Evolutionary conservation across 2,797 vertebrate species (phyloP), one percentile per base, ranked within the genome.

Genomic region (Decapterus maruadsi): DNA sequence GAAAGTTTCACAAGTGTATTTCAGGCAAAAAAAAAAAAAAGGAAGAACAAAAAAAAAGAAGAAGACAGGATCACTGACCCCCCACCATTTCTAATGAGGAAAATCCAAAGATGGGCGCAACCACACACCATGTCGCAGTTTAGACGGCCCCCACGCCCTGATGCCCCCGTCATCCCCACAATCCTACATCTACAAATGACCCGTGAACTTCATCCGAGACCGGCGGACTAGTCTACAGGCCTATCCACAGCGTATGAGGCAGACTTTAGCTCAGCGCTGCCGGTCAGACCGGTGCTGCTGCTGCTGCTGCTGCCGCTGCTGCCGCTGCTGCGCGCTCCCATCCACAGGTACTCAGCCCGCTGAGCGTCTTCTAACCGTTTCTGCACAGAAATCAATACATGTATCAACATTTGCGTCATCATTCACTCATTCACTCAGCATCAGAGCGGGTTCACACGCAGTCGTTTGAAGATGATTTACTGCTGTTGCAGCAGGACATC

Each of bases 281-380:
- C 56, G 64, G 68, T 66, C 62, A 67, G 64, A 66, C 42, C 76
- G 50, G 82, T 16, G 84, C 83, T 36, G 77, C 78, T 17, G 75
- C 72, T 68, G 89, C 83, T 31, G 31, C 31, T n/a, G 31, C 31
- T 31, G 31, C 31, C 6, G 31, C 31, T 34, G 31, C 31, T 34
- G 84, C 82, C 34, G 70, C 76, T 34, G 71, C 85, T 42, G 67
- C 72, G 89, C 83, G 82, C 85, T 81, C 75, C 53, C 78, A 73
- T 91, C 92, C 89, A 93, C 92, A 93, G 91, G 92, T 93, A 53
- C 86, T 78, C 85, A 43, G 26, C 68, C 61, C 38, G 4, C 31
- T 4, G 31, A 73, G 69, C 79, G 51, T 79, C 66, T 63, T 56
- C 62, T 17, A 45, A 68, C 68, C 67, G 50, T 50, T 58, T 60